Percentiles rank a stretch among this genome's conserved stretches.
Conservation (phyloP, 2,888 invertebrate species). For the Rotaria sp. region DNA sequence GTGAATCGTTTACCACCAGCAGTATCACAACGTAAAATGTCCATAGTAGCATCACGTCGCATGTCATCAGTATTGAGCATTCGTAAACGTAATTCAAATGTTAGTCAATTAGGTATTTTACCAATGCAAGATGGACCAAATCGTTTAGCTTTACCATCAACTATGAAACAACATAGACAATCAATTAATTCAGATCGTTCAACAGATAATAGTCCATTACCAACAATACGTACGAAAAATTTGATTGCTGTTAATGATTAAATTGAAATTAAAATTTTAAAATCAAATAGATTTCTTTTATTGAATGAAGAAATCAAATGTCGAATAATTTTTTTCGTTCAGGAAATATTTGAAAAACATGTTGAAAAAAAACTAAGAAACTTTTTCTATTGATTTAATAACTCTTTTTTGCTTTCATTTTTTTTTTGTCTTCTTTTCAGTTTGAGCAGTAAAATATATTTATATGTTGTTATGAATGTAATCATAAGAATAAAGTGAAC, state of each 20-base stretch:
- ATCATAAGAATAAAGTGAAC: too few relatives aligned
- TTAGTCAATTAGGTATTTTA: not conserved
- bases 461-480: too few relatives aligned
- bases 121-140: not conserved
- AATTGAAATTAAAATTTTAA: too few relatives aligned
- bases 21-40: not conserved
- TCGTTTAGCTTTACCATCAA: not conserved
- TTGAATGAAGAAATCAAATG: too few relatives aligned
- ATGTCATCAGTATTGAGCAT: not conserved
- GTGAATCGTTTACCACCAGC: not conserved
- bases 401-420: too few relatives aligned
- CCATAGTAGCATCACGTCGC: not conserved
- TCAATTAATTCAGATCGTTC: not conserved
- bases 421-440: not conserved
- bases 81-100: not conserved
- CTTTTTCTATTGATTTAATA: not conserved
- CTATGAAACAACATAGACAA: not conserved
- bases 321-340: too few relatives aligned
- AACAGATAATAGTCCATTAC: not conserved
- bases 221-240: not conserved
- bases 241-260: not conserved
- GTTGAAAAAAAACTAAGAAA: too few relatives aligned
- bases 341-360: too few relatives aligned
- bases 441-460: too few relatives aligned
- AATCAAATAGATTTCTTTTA: too few relatives aligned